Evolutionary conservation across 2,113 vertebrate species (phyloP).

Genomic region (Rhinoderma darwinii): DNA sequence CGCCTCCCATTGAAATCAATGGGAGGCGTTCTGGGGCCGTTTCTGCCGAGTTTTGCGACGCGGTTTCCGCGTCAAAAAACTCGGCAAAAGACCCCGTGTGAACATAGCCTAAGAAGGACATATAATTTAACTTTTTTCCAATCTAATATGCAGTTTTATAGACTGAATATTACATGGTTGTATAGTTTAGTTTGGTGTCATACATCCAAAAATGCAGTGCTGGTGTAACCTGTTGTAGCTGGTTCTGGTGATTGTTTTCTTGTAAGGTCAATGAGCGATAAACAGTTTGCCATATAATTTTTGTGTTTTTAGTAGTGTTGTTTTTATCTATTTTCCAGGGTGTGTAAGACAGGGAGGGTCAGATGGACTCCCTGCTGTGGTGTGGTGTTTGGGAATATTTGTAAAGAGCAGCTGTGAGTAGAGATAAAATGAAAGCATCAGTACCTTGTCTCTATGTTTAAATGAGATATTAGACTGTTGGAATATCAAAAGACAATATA

Average conservation of each 20-base stretch:
- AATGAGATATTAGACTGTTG: no score
- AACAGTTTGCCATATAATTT: not conserved
- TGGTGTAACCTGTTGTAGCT: not conserved
- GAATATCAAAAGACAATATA: not conserved
- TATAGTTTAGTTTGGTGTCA: not conserved
- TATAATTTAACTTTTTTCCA: no score
- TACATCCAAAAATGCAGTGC: no score
- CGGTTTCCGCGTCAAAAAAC: no score
- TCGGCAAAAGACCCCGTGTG: no score
- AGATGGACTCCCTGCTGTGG: conserved; percentile 13
- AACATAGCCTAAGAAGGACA: no score
- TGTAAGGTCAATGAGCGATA: not conserved
- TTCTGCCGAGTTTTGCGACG: no score
- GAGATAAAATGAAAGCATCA: conserved; percentile 32
- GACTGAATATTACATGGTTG: not conserved
- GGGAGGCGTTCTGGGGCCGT: no score
- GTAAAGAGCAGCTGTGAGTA: conserved; percentile 33
- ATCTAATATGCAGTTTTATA: no score
- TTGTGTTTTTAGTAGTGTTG: not conserved
- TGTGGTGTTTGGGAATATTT: conserved; percentile 28
- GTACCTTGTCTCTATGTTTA: not conserved
- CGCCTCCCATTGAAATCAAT: no score
- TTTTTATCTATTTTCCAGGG: conserved; percentile 38
- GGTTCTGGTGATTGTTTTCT: no score
- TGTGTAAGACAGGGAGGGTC: conserved; percentile 39